These are phyloP conservation scores for Drosophila nebulosa DNA, from an alignment of 1,140 invertebrate genomes.

Conservation along the genomic window DNA sequence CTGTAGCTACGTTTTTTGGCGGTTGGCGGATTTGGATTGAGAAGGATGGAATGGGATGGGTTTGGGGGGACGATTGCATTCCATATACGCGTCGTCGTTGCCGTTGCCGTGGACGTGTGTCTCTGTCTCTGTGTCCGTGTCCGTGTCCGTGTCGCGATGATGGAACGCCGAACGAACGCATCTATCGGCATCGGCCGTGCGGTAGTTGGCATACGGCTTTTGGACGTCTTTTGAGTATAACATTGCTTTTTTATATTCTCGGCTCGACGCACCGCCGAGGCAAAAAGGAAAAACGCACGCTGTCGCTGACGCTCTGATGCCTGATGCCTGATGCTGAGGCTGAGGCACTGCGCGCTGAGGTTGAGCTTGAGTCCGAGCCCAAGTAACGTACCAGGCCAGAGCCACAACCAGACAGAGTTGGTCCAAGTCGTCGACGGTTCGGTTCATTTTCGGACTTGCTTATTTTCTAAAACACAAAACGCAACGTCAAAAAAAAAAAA, in stretches of 20 bases:
- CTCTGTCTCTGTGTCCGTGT: slow-evolving; percentile 4
- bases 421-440: slow-evolving; percentile 77
- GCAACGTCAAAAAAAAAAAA: slow-evolving; percentile 11
- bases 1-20: slow-evolving; percentile 60
- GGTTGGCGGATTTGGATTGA: slow-evolving; percentile 29
- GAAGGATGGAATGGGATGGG: background rate
- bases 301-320: slow-evolving; percentile 3
- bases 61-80: background rate
- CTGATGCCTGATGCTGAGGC: slow-evolving; percentile 3
- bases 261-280: slow-evolving; percentile 66
- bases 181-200: slow-evolving; percentile 75
- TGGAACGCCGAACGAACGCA: slow-evolving; percentile 78
- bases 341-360: background rate
- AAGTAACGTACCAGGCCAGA: slow-evolving; percentile 33
- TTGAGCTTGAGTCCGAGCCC: slow-evolving; percentile 20
- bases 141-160: slow-evolving; percentile 58
- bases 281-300: slow-evolving; percentile 58
- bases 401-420: slow-evolving; percentile 58
- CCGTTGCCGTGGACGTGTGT: too few relatives aligned
- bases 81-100: slow-evolving; percentile 46
- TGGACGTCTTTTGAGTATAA: slow-evolving; percentile 81
- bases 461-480: slow-evolving; percentile 71
- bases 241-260: slow-evolving; percentile 81
- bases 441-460: slow-evolving; percentile 78
- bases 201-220: slow-evolving; percentile 80